Base-by-base conservation (phyloP, 2,113 vertebrate species). In the Urocitellus parryii region DNA sequence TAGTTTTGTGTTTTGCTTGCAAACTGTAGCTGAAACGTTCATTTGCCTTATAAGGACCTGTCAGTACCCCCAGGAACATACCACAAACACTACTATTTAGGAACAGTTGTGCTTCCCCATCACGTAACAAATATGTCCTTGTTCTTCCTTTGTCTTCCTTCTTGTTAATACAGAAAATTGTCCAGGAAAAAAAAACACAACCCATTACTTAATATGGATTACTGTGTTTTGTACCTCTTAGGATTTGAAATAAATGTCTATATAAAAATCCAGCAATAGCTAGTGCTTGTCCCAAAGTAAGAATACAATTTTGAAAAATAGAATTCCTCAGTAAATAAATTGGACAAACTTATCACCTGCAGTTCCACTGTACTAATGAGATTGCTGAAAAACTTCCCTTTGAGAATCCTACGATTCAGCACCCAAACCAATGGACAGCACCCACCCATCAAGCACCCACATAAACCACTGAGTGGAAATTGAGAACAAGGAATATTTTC, bases 41-140 rank as follows among this genome's bases (percentile, higher is more conserved):
- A 92, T 98, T 97, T 94, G 77, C 97, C 88, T 98, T 96, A 96
- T 86, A 98, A 98, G 96, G 95, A 98, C 68, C 95, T 89, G 74
- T 91, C 91, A 89, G 90, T 93, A 85, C 73, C 91, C 97, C 96
- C 82, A 96, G 86, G 89, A 98, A 83, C 48, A 89, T 22, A 73
- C 16, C 27, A 91, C 78, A 74, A 95, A 20, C 65, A 96, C 83
- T 89, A 95, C 72, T 92, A 80, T 96, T 98, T 97, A 97, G 93
- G 98, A 98, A 96, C 22, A 84, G 76, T 72, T 98, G 96, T 96
- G 87, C 61, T 93, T 84, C 80, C 87, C 77, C 6, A 74, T 89
- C 96, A 93, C 5, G 2, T 93, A 84, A 85, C 37, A 96, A 92
- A 83, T 89, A 79, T 77, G 67, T 74, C 37, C 92, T 80, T 90